phyloP scores from a whole-genome alignment of 2,888 invertebrate genomes.

The Tryphoninae sp. region DNA sequence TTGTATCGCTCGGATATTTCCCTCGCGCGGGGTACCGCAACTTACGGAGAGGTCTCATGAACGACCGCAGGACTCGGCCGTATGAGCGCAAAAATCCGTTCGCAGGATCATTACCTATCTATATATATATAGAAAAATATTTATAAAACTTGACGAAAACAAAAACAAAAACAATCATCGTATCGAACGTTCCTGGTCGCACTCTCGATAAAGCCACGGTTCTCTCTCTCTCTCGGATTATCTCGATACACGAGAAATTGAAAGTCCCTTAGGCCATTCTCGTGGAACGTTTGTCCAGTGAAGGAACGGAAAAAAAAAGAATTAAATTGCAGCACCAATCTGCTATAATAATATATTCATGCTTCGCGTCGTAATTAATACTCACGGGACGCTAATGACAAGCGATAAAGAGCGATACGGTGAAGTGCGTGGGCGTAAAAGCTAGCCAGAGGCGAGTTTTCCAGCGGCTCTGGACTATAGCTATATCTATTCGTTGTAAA shows the following conservation, averaged over 20 bases:
- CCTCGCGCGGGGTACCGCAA: slow-evolving; percentile 5
- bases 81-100: slow-evolving; percentile 46
- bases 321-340: slow-evolving; percentile 25
- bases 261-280: slow-evolving; percentile 14
- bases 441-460: slow-evolving; percentile 51
- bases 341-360: slow-evolving; percentile 55
- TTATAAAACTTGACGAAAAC: not conserved
- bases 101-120: not conserved
- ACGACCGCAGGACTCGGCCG: slow-evolving; percentile 46
- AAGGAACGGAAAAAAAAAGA: slow-evolving; percentile 21
- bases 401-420: slow-evolving; percentile 61
- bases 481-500: slow-evolving; percentile 35
- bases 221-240: not conserved
- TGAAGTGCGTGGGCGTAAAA: slow-evolving; percentile 57
- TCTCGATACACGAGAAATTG: not conserved
- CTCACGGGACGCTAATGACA: slow-evolving; percentile 62
- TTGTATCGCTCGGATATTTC: slow-evolving; percentile 7
- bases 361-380: slow-evolving; percentile 62
- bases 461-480: not conserved
- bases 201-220: not conserved
- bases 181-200: not conserved
- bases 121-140: not conserved
- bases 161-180: not conserved
- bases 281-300: slow-evolving; percentile 21
- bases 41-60: not conserved